Evolutionary conservation across 2,797 vertebrate genomes (phyloP).

Genomic region (Anableps anableps): DNA sequence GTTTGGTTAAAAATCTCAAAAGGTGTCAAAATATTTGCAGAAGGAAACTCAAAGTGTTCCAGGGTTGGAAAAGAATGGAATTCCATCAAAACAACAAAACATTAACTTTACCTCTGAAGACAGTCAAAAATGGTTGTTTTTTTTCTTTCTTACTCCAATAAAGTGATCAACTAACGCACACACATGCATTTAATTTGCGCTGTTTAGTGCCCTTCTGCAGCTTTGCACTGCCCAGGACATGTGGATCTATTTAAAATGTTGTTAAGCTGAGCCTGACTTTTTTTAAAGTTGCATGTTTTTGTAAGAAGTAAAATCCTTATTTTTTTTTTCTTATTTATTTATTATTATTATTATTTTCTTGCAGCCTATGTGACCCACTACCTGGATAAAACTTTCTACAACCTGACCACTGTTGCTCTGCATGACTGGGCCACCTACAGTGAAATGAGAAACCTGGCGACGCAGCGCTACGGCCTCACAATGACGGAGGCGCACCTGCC

Average conservation of each 20-base stretch:
- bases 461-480: slow-evolving; percentile 92
- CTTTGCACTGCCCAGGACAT: neutral
- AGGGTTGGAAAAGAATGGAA: neutral
- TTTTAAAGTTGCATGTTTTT: neutral
- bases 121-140: neutral
- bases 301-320: neutral
- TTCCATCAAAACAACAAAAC: neutral
- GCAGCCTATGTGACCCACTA: slow-evolving; percentile 96
- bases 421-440: slow-evolving; percentile 99
- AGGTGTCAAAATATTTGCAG: too few relatives aligned
- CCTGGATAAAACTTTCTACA: slow-evolving; percentile 99
- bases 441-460: slow-evolving; percentile 98
- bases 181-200: neutral
- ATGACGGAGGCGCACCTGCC: slow-evolving; percentile 99
- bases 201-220: neutral
- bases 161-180: neutral
- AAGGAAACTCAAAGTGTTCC: neutral
- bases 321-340: neutral
- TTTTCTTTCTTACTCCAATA: neutral
- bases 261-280: neutral
- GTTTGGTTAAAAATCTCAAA: too few relatives aligned
- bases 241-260: neutral
- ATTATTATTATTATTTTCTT: too few relatives aligned
- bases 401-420: slow-evolving; percentile 96
- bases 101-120: too few relatives aligned